phyloP scores from a whole-genome alignment of 2,113 vertebrate species.

The Percopsis transmontana region DNA sequence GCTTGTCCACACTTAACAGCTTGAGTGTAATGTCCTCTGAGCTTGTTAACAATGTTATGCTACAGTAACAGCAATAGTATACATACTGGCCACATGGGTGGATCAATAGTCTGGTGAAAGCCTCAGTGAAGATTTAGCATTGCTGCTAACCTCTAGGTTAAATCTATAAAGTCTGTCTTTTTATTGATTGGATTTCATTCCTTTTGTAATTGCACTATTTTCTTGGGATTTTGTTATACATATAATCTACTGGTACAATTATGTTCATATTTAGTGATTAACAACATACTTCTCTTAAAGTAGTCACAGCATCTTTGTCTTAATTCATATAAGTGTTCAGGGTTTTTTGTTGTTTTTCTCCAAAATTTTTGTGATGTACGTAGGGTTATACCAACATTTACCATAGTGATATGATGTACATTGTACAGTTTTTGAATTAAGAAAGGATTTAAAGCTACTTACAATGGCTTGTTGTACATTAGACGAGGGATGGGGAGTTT shows the following conservation, averaged over 20 bases:
- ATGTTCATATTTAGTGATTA: neutral
- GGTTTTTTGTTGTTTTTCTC: too few relatives aligned
- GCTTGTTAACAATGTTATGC: neutral
- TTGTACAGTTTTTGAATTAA: too few relatives aligned
- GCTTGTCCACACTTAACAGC: neutral
- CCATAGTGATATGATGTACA: too few relatives aligned
- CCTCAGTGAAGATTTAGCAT: neutral
- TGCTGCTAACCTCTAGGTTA: neutral
- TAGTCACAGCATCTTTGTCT: conserved; percentile 15
- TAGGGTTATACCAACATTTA: too few relatives aligned
- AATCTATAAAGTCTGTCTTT: too few relatives aligned
- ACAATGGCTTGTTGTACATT: too few relatives aligned
- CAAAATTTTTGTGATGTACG: too few relatives aligned
- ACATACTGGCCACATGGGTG: neutral
- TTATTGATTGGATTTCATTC: too few relatives aligned
- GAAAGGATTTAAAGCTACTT: too few relatives aligned
- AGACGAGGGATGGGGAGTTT: too few relatives aligned
- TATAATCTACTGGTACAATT: neutral
- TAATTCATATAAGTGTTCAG: conserved; percentile 29
- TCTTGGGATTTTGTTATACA: neutral
- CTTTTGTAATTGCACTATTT: neutral
- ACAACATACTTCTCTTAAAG: conserved; percentile 7
- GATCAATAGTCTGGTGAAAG: neutral
- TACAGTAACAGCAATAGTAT: neutral
- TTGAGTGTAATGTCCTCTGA: neutral